Percentiles rank a stretch among this genome's conserved stretches.
Conservation (phyloP, 2,888 invertebrate species). For the Drosophila nigricruria region DNA sequence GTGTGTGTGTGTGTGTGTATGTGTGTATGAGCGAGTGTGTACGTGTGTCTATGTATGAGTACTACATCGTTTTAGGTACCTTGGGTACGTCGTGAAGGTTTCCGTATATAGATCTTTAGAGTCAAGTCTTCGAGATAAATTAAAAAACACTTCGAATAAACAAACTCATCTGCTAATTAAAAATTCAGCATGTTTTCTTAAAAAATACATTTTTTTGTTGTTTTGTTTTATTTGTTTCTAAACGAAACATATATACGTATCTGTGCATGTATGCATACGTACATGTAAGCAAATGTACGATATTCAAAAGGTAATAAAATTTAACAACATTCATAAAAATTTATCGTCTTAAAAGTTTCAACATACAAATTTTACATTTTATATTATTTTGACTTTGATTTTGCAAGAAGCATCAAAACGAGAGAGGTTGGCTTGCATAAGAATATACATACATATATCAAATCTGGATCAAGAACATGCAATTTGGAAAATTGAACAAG, state of each 20-base stretch:
- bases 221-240: conserved; percentile 5
- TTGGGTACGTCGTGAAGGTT: conserved; percentile 72
- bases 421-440: conserved; percentile 61
- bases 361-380: conserved; percentile 46
- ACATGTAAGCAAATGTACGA: conserved; percentile 45
- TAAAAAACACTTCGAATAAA: conserved; percentile 15
- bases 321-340: conserved; percentile 69
- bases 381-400: conserved; percentile 59
- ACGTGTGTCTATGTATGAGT: conserved; percentile 9
- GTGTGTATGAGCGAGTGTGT: conserved; percentile 12
- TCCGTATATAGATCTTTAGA: conserved; percentile 24
- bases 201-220: conserved; percentile 18
- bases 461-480: conserved; percentile 50
- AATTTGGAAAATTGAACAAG: conserved; percentile 44
- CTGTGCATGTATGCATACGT: conserved; percentile 22
- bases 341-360: conserved; percentile 23
- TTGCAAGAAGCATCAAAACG: conserved; percentile 54
- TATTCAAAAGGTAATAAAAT: conserved; percentile 38
- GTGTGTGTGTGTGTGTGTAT: conserved; percentile 20
- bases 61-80: conserved; percentile 64
- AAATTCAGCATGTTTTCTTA: conserved; percentile 46
- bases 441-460: conserved; percentile 2
- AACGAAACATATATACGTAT: conserved; percentile 20
- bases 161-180: conserved; percentile 35
- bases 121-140: conserved; percentile 20